phyloP scores from a whole-genome alignment of 2,113 vertebrate species.

The Rissa tridactyla region DNA sequence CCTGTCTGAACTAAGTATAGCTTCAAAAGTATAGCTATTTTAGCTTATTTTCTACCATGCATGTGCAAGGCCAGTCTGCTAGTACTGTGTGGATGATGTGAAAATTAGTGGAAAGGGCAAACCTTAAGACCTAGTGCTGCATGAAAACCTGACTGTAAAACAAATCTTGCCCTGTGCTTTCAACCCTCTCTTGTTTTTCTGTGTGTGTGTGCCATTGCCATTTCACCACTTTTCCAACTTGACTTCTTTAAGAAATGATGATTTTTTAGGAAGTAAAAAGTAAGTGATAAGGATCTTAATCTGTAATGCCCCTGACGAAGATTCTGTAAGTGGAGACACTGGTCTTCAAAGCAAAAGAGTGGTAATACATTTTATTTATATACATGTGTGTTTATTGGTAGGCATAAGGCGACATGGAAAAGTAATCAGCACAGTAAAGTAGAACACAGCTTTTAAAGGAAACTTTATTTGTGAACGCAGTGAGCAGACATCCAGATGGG shows the following conservation, averaged over 20 bases:
- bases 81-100: background rate
- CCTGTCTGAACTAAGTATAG: constrained; percentile 46
- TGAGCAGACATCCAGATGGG: background rate
- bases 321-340: background rate
- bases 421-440: background rate
- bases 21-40: background rate
- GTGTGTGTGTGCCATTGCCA: background rate
- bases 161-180: background rate
- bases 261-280: background rate
- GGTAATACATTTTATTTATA: background rate
- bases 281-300: background rate
- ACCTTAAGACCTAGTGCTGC: background rate
- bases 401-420: background rate
- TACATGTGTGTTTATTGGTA: background rate
- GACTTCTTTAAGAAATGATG: background rate
- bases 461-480: background rate
- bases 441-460: background rate
- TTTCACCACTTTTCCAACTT: background rate
- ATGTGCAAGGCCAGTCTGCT: background rate
- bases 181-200: background rate
- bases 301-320: background rate
- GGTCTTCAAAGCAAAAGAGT: background rate
- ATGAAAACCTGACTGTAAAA: background rate
- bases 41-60: background rate
- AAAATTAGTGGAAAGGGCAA: background rate